Evolutionary conservation across 1,140 invertebrate genomes (phyloP).

Genomic region (Whitmania pigra): DNA sequence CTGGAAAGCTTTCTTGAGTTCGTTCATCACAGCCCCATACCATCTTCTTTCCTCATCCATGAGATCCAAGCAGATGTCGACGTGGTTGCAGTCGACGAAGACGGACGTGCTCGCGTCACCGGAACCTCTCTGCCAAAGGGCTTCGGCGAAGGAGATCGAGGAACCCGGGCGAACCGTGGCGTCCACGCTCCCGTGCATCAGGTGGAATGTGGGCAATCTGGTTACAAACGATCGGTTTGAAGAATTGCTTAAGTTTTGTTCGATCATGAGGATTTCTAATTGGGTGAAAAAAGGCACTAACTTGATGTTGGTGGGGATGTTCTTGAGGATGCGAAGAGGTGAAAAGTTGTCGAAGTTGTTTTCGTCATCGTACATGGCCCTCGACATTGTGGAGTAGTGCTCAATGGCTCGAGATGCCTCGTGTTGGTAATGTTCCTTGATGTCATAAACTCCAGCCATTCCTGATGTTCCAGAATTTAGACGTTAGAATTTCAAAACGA

Average conservation of each 20-base stretch:
- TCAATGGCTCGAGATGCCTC: slow-evolving; percentile 36
- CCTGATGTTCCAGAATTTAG: slow-evolving; percentile 28
- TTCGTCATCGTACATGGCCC: slow-evolving; percentile 35
- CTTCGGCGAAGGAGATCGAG: slow-evolving; percentile 30
- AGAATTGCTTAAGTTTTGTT: not conserved
- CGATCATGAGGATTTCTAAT: not conserved
- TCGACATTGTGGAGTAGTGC: slow-evolving; percentile 35
- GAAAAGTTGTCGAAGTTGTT: slow-evolving; percentile 39
- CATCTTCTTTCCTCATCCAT: slow-evolving; percentile 32
- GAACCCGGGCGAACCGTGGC: slow-evolving; percentile 33
- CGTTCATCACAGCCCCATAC: slow-evolving; percentile 31
- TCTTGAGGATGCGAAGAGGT: slow-evolving; percentile 31
- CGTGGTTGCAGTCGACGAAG: slow-evolving; percentile 36
- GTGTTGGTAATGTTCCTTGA: slow-evolving; percentile 37
- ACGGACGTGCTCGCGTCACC: slow-evolving; percentile 22
- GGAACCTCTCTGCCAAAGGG: slow-evolving; percentile 27
- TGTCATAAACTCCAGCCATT: slow-evolving; percentile 40
- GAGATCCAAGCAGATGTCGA: slow-evolving; percentile 35
- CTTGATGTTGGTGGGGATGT: slow-evolving; percentile 28
- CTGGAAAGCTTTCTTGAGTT: slow-evolving; percentile 17
- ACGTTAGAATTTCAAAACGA: not conserved
- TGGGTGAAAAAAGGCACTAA: slow-evolving; percentile 19
- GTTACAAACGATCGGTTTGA: slow-evolving; percentile 17
- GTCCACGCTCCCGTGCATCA: slow-evolving; percentile 37
- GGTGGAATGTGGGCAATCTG: slow-evolving; percentile 35